Evolutionary conservation across 2,888 invertebrate genomes (phyloP).

Genomic region (Herminia tarsipennalis): DNA sequence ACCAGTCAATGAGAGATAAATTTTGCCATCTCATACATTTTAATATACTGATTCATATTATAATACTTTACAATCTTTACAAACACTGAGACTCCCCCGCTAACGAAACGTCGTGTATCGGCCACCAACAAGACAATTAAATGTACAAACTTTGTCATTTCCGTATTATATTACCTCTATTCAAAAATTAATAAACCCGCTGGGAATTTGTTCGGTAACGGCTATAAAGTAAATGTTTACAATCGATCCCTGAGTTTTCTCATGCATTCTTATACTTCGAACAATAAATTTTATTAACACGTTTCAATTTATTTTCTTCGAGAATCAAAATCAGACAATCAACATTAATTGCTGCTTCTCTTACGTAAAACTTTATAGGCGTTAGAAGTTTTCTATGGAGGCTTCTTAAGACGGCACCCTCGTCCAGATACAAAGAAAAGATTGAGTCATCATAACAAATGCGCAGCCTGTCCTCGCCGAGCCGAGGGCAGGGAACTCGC

Average conservation of each 20-base stretch:
- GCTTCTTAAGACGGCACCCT: slow-evolving; percentile 60
- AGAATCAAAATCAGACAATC: slow-evolving; percentile 68
- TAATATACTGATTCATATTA: slow-evolving; percentile 47
- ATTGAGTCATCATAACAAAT: slow-evolving; percentile 86
- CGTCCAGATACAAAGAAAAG: slow-evolving; percentile 73
- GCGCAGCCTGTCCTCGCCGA: slow-evolving; percentile 65
- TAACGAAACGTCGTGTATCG: slow-evolving; percentile 20
- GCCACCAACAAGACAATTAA: slow-evolving; percentile 42
- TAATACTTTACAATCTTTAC: slow-evolving; percentile 44
- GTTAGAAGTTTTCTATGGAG: slow-evolving; percentile 57
- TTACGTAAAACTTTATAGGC: slow-evolving; percentile 68
- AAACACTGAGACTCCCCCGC: slow-evolving; percentile 25
- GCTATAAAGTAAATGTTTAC: slow-evolving; percentile 66
- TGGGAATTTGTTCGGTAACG: slow-evolving; percentile 57
- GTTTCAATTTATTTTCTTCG: slow-evolving; percentile 72
- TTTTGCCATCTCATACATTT: slow-evolving; percentile 49
- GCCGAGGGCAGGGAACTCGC: slow-evolving; percentile 69
- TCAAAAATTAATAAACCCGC: slow-evolving; percentile 57
- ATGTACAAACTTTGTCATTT: slow-evolving; percentile 56
- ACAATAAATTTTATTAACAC: slow-evolving; percentile 82
- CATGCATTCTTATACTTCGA: slow-evolving; percentile 70
- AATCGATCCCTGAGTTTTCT: slow-evolving; percentile 64
- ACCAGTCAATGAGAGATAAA: slow-evolving; percentile 31
- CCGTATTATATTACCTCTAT: slow-evolving; percentile 57
- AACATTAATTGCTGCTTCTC: slow-evolving; percentile 80